These are phyloP conservation scores for Pseudomugil gertrudae DNA, from an alignment of 2,797 vertebrate genomes.

Conservation along the genomic window DNA sequence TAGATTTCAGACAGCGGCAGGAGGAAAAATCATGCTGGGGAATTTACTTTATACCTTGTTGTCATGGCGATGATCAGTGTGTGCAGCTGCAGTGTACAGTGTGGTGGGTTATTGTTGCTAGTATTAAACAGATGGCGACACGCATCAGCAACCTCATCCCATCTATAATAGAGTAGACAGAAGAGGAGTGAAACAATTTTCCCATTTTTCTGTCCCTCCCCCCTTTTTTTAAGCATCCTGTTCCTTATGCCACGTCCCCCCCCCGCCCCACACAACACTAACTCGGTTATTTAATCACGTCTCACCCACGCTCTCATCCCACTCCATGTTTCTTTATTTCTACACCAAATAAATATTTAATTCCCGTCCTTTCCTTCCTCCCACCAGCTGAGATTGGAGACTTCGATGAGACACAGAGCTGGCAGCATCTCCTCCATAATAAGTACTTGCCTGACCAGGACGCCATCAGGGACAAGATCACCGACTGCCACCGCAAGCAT, in stretches of 20 bases:
- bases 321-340: neutral
- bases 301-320: neutral
- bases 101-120: conserved; percentile 29
- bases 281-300: conserved; percentile 8
- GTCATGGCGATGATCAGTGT: conserved; percentile 42
- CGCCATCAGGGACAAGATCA: conserved; percentile 90
- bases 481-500: conserved; percentile 90
- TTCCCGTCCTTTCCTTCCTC: neutral
- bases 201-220: neutral
- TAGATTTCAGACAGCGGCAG: conserved; percentile 4
- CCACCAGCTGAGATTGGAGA: conserved; percentile 92
- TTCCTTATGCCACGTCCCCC: too few species aligned
- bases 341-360: conserved; percentile 14
- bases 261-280: neutral
- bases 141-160: conserved; percentile 17
- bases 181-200: neutral
- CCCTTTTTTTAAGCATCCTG: neutral
- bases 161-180: neutral
- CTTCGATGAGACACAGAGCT: conserved; percentile 91
- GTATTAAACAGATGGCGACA: conserved; percentile 45
- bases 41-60: conserved; percentile 39
- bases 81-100: conserved; percentile 29
- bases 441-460: conserved; percentile 95
- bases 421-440: conserved; percentile 91
- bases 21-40: conserved; percentile 19